These are phyloP conservation scores for Colaptes auratus DNA, from an alignment of 2,113 vertebrate species.

Conservation along the genomic window DNA sequence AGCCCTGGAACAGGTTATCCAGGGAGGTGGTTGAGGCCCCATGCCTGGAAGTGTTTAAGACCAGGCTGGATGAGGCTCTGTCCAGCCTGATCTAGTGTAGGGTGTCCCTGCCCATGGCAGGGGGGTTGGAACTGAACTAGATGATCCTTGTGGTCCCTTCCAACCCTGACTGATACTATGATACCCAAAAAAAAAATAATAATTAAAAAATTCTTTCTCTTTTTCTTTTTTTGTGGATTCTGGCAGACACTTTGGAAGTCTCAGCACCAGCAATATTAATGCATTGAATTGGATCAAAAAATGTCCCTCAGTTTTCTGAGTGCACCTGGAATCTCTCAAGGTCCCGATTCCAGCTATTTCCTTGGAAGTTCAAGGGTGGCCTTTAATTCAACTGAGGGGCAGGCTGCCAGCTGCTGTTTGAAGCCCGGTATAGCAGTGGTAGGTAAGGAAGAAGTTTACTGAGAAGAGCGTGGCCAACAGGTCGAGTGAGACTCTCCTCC, in stretches of 20 bases:
- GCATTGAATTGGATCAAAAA: neutral
- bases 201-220: neutral
- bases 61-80: too few species aligned
- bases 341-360: neutral
- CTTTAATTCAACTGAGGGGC: neutral
- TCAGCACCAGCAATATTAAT: neutral
- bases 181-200: too few species aligned
- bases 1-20: too few species aligned
- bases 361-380: neutral
- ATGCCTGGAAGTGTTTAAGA: too few species aligned
- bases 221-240: neutral
- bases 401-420: neutral
- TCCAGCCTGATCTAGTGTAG: too few species aligned
- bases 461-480: too few species aligned
- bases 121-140: too few species aligned
- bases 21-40: too few species aligned
- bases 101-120: too few species aligned
- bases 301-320: neutral
- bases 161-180: too few species aligned
- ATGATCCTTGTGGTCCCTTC: too few species aligned
- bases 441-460: neutral
- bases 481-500: too few species aligned
- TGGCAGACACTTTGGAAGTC: neutral
- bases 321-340: neutral
- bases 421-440: neutral